Evolutionary conservation across 2,888 invertebrate species (phyloP).

Genomic region (Acronicta leporina): DNA sequence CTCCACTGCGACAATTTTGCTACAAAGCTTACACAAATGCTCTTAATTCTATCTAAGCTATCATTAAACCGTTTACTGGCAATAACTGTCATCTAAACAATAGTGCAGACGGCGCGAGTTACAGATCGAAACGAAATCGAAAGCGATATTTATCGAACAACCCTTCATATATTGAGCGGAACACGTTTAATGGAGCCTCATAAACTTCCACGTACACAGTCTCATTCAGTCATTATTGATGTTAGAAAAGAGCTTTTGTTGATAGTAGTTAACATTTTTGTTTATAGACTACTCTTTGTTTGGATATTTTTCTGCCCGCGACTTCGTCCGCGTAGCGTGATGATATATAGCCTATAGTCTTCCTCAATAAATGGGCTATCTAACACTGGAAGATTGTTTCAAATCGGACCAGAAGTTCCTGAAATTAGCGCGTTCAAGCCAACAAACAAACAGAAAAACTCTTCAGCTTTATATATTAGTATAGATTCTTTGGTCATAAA

Average conservation of each 20-base stretch:
- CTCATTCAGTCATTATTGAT: slow-evolving; percentile 31
- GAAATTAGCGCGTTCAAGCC: no score
- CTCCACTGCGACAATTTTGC: slow-evolving; percentile 13
- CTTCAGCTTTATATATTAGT: no score
- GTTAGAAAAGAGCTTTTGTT: slow-evolving; percentile 21
- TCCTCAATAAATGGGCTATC: no score
- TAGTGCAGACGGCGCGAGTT: slow-evolving; percentile 41
- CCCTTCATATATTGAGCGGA: slow-evolving; percentile 34
- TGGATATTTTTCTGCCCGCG: no score
- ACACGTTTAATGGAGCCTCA: slow-evolving; percentile 11
- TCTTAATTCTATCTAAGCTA: slow-evolving; percentile 17
- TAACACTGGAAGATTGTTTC: no score
- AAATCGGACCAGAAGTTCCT: no score
- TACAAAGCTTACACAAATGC: slow-evolving; percentile 27
- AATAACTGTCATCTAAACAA: slow-evolving; percentile 50
- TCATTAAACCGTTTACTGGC: slow-evolving; percentile 46
- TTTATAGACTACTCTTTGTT: no score
- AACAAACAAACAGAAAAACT: no score
- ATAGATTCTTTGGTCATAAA: no score
- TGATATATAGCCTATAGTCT: no score
- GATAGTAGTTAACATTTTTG: not conserved
- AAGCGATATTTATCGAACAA: slow-evolving; percentile 57
- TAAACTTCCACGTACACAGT: slow-evolving; percentile 32
- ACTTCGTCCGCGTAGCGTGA: no score
- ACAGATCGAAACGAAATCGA: slow-evolving; percentile 54